A percentile compares a stretch with the other conserved stretches of the same genome.
These are phyloP conservation scores for Salmo trutta DNA, from an alignment of 2,797 vertebrate species.

Conservation along the genomic window DNA sequence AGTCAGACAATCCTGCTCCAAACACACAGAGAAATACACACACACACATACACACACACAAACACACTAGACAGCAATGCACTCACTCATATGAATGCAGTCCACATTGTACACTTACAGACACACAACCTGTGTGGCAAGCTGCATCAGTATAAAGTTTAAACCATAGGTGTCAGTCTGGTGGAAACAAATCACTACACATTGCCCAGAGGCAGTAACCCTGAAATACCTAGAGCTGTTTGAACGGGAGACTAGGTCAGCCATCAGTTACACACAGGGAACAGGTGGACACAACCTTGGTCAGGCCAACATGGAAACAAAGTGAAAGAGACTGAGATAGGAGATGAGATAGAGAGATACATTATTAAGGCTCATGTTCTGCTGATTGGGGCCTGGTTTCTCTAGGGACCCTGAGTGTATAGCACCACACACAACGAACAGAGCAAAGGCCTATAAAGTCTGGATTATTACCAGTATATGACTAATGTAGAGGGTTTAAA, in stretches of 20 bases:
- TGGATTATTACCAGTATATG: slow-evolving; percentile 78
- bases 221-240: too few species aligned
- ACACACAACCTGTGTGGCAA: too few species aligned
- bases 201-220: too few species aligned
- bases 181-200: slow-evolving; percentile 14
- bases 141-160: not conserved
- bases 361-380: slow-evolving; percentile 68
- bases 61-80: slow-evolving; percentile 9
- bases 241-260: too few species aligned
- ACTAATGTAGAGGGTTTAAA: slow-evolving; percentile 77
- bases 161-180: not conserved
- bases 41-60: not conserved
- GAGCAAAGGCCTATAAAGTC: slow-evolving; percentile 57
- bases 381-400: slow-evolving; percentile 49
- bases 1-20: slow-evolving; percentile 23
- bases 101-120: too few species aligned
- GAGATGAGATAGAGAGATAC: slow-evolving; percentile 11
- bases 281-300: not conserved
- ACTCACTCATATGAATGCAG: not conserved
- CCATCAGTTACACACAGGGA: not conserved
- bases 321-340: not conserved
- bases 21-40: not conserved
- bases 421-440: slow-evolving; percentile 18
- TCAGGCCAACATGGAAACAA: too few species aligned
- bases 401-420: slow-evolving; percentile 34